Percentiles rank a stretch among this genome's conserved stretches.
Conservation (phyloP, 2,888 invertebrate genomes). For the Acheta domesticus region DNA sequence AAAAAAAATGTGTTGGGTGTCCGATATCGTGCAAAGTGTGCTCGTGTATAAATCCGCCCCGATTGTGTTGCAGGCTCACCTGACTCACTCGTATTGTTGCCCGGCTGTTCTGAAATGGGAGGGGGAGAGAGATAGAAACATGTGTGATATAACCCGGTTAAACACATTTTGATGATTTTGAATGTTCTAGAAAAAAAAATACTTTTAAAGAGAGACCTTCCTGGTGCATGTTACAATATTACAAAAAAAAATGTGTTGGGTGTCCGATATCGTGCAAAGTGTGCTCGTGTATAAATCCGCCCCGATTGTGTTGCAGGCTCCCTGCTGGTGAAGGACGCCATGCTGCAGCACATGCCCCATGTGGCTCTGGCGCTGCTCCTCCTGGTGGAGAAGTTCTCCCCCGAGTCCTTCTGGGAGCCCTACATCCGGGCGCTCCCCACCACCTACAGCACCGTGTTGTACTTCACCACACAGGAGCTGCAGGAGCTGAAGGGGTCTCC, state of each 20-base stretch:
- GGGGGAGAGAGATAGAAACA: no score
- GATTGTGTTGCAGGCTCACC: no score
- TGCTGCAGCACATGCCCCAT: conserved; percentile 86
- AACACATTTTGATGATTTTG: no score
- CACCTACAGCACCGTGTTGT: conserved; percentile 78
- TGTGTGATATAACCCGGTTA: no score
- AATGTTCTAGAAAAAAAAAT: no score
- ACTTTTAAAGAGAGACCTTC: no score
- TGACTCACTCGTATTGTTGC: no score
- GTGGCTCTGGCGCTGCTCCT: conserved; percentile 84
- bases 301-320: conserved; percentile 47
- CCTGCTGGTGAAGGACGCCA: conserved; percentile 68
- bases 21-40: no score
- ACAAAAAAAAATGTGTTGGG: neutral
- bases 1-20: no score
- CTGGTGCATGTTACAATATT: no score
- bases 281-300: neutral
- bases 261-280: neutral
- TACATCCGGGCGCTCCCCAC: conserved; percentile 83
- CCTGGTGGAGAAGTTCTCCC: conserved; percentile 69
- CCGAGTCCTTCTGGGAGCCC: conserved; percentile 82
- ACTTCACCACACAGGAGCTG: conserved; percentile 71
- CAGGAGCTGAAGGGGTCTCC: conserved; percentile 66
- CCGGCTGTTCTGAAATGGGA: no score
- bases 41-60: no score